A percentile compares a stretch with the other conserved stretches of the same genome.
Conservation (phyloP, 2,888 invertebrate species). For the Drosophila picticornis region DNA sequence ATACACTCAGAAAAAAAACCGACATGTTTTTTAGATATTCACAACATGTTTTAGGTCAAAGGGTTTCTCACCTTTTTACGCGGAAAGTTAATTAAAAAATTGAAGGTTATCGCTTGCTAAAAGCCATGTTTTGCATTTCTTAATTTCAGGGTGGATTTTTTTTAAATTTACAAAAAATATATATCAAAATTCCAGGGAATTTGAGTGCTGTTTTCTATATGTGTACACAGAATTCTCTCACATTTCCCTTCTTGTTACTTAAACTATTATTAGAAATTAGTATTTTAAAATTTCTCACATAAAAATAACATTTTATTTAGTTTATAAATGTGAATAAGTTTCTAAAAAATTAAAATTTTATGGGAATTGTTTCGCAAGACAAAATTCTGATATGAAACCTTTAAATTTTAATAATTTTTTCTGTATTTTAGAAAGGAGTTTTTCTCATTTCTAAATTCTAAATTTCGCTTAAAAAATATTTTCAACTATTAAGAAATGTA, state of each 20-base stretch:
- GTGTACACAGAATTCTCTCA: background rate
- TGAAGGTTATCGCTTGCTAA: background rate
- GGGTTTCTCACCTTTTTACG: background rate
- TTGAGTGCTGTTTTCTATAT: background rate
- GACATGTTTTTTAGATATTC: background rate
- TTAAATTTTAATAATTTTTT: background rate
- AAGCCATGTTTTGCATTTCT: background rate
- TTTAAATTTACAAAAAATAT: background rate
- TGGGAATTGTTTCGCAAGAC: too few species aligned
- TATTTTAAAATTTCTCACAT: background rate
- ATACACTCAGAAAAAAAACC: background rate
- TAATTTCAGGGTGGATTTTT: background rate
- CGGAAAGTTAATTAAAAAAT: background rate
- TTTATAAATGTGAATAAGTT: background rate
- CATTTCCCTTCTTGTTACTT: background rate
- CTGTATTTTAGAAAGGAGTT: rapidly evolving
- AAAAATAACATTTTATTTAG: background rate
- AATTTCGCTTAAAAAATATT: background rate
- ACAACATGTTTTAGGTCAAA: background rate
- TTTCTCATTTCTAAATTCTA: background rate
- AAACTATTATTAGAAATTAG: background rate
- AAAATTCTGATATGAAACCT: rapidly evolving
- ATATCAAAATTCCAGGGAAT: background rate
- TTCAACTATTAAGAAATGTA: background rate
- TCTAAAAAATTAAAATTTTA: background rate